These are phyloP conservation scores for Moxostoma hubbsi DNA, from an alignment of 2,797 vertebrate species.

Conservation along the genomic window DNA sequence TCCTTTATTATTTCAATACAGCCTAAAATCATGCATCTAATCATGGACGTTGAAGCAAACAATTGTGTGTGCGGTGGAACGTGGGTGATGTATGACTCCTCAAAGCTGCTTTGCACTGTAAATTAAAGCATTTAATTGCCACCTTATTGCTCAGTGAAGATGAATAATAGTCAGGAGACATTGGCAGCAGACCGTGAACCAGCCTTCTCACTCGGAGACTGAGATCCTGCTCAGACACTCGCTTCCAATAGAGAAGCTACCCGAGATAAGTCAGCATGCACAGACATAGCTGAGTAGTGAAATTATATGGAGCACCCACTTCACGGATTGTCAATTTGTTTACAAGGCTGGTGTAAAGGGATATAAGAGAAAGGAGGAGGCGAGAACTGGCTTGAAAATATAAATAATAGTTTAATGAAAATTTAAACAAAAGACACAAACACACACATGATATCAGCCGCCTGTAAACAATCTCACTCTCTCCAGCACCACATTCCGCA, in stretches of 20 bases:
- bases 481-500: too few species aligned
- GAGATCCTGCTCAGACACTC: slow-evolving; percentile 26
- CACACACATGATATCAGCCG: too few species aligned
- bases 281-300: too few species aligned
- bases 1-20: slow-evolving; percentile 42
- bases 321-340: neutral
- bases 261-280: slow-evolving; percentile 2
- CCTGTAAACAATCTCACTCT: too few species aligned
- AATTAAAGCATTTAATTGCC: slow-evolving; percentile 60
- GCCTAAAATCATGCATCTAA: slow-evolving; percentile 29
- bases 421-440: too few species aligned
- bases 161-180: slow-evolving; percentile 56
- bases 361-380: too few species aligned
- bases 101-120: slow-evolving; percentile 55
- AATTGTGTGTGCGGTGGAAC: slow-evolving; percentile 46
- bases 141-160: slow-evolving; percentile 53
- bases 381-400: too few species aligned
- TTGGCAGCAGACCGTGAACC: slow-evolving; percentile 50
- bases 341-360: neutral
- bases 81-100: slow-evolving; percentile 52
- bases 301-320: neutral
- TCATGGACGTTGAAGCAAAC: slow-evolving; percentile 40
- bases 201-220: slow-evolving; percentile 40
- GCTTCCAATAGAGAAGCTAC: slow-evolving; percentile 24
- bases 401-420: too few species aligned